These are phyloP conservation scores for Cephus pulcher DNA, from an alignment of 2,888 invertebrate genomes.

Conservation along the genomic window DNA sequence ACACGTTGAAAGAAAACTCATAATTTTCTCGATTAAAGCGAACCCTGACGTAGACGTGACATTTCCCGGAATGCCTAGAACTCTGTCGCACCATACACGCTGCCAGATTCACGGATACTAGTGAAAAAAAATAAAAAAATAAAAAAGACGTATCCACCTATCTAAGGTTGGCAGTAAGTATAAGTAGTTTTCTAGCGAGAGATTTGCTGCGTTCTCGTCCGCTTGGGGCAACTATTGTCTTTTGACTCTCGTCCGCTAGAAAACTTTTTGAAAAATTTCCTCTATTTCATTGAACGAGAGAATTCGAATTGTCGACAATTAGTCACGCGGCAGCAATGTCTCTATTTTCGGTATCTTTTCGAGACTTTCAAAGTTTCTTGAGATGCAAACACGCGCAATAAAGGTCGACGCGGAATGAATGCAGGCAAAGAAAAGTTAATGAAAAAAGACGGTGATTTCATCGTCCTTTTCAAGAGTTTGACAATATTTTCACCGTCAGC, in stretches of 20 bases:
- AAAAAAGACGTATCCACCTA: background rate
- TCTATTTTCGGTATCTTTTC: background rate
- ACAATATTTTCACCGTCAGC: background rate
- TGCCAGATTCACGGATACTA: background rate
- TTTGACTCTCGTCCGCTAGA: background rate
- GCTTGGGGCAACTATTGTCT: background rate
- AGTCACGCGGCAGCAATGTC: background rate
- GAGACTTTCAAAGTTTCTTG: background rate
- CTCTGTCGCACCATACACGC: background rate
- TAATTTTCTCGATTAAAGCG: background rate
- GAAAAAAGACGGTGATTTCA: background rate
- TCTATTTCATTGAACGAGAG: background rate
- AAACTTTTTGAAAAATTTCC: background rate
- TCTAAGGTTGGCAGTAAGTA: conserved; percentile 3
- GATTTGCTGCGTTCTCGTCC: background rate
- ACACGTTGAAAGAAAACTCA: conserved; percentile 18
- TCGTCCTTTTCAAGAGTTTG: background rate
- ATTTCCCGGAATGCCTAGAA: background rate
- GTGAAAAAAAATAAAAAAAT: background rate
- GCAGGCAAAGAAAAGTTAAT: background rate
- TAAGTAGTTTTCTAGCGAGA: background rate
- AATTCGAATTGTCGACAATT: background rate
- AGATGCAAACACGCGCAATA: background rate
- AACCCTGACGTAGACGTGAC: background rate
- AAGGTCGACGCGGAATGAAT: background rate